Percentiles rank a stretch among this genome's conserved stretches.
Evolutionary conservation across 2,113 vertebrate genomes (phyloP).

Genomic region (Alethe diademata): DNA sequence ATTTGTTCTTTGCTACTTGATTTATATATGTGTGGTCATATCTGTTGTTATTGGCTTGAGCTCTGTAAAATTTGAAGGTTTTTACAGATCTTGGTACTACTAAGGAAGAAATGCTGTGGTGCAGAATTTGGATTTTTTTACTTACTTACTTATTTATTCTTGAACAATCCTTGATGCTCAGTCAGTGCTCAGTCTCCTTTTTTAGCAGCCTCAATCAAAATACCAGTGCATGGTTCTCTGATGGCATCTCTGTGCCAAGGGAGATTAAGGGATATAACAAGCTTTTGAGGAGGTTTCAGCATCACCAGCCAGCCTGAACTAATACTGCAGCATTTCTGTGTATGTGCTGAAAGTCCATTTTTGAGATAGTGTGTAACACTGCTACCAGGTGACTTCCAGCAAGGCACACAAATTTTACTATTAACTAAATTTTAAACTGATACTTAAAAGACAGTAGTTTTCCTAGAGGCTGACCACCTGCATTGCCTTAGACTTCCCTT

Average conservation of each 20-base stretch:
- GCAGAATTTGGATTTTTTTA: neutral
- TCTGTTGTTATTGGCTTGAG: neutral
- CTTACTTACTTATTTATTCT: neutral
- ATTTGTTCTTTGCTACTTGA: neutral
- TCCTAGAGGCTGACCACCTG: neutral
- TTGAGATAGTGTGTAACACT: neutral
- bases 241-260: neutral
- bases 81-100: neutral
- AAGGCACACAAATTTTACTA: neutral
- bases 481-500: neutral
- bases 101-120: neutral
- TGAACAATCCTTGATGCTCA: neutral
- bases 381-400: neutral
- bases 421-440: neutral
- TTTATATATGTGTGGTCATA: neutral
- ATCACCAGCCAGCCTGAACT: slow-evolving; percentile 17
- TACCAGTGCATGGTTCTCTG: neutral
- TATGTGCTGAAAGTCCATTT: neutral
- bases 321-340: slow-evolving; percentile 6
- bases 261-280: slow-evolving; percentile 11
- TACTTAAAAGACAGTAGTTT: neutral
- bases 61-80: neutral
- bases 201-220: neutral
- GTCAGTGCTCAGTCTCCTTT: neutral
- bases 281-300: neutral